These are phyloP conservation scores for Lepus timidus DNA, from an alignment of 2,113 vertebrate species.

Conservation along the genomic window DNA sequence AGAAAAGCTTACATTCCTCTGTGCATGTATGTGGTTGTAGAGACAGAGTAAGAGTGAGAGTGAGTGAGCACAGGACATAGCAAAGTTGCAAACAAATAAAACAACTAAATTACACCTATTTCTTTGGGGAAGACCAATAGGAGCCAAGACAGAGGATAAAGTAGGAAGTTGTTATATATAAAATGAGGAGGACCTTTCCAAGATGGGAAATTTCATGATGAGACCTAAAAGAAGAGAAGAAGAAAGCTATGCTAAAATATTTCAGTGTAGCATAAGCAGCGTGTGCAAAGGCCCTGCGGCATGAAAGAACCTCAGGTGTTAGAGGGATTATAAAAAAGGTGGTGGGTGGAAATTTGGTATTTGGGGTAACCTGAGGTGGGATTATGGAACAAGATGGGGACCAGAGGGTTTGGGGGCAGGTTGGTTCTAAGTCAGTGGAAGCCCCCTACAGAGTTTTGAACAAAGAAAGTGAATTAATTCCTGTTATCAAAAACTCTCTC, in stretches of 20 bases:
- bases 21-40: not conserved
- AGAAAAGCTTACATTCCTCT: not conserved
- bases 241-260: not conserved
- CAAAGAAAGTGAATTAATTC: not conserved
- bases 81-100: not conserved
- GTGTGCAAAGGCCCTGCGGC: not conserved
- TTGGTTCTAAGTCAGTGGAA: constrained; percentile 15
- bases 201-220: not conserved
- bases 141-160: not conserved
- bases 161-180: not conserved
- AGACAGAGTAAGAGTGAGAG: not conserved
- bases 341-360: not conserved
- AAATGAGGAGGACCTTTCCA: not conserved
- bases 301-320: not conserved
- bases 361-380: not conserved
- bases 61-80: not conserved
- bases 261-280: not conserved
- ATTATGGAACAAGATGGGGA: not conserved
- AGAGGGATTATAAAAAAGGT: not conserved
- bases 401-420: not conserved
- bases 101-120: not conserved
- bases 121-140: not conserved
- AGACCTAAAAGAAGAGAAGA: not conserved
- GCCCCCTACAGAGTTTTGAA: not conserved
- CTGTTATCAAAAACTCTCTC: not conserved